These are phyloP conservation scores for Rostratula benghalensis DNA, from an alignment of 2,113 vertebrate genomes.

Conservation along the genomic window DNA sequence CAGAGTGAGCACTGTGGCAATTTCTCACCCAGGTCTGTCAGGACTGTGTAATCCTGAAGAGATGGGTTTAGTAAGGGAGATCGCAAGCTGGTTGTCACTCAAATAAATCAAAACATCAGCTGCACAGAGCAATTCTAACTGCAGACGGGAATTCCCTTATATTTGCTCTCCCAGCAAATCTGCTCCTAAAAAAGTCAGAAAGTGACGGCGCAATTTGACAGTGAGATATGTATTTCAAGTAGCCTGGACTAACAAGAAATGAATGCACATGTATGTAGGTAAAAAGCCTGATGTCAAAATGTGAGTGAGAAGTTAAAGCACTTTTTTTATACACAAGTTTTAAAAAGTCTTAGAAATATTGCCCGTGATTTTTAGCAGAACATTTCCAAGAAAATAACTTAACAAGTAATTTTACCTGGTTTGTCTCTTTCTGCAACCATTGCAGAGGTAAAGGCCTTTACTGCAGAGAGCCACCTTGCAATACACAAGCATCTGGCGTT, in stretches of 20 bases:
- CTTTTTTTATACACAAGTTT: background rate
- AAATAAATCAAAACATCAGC: background rate
- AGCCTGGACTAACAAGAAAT: background rate
- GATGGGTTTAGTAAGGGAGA: background rate
- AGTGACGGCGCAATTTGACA: background rate
- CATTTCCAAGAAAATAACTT: background rate
- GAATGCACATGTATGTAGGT: fast-evolving
- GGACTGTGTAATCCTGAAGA: background rate
- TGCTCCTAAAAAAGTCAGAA: background rate
- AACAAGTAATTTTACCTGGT: background rate
- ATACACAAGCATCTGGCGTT: background rate
- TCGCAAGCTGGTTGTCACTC: background rate
- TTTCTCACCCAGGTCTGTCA: background rate
- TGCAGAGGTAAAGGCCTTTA: background rate
- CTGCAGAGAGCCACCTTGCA: background rate
- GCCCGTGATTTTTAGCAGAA: background rate
- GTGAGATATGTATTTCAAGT: background rate
- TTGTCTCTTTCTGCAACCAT: background rate
- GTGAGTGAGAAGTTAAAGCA: background rate
- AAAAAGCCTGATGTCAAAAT: background rate
- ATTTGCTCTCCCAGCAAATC: background rate
- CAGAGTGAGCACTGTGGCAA: background rate
- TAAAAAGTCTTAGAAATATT: background rate
- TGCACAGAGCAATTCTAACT: background rate
- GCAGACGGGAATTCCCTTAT: background rate